These are phyloP conservation scores for Leucoraja ocellata DNA, from an alignment of 2,797 vertebrate genomes.

Conservation along the genomic window DNA sequence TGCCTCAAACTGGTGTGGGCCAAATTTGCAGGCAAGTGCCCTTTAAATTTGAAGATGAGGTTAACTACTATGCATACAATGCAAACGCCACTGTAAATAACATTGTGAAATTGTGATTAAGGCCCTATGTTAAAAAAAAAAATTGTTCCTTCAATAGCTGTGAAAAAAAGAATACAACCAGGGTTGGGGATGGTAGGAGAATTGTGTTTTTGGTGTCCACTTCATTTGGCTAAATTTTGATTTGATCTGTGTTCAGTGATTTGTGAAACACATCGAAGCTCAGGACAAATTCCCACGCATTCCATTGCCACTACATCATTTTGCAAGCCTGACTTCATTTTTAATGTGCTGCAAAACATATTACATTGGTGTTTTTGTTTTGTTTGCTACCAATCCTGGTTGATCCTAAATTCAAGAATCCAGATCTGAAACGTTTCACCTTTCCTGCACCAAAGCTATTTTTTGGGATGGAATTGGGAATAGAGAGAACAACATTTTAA, in stretches of 20 bases:
- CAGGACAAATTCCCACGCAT: background rate
- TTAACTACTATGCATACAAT: background rate
- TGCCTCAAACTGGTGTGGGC: background rate
- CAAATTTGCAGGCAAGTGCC: no score
- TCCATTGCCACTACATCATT: background rate
- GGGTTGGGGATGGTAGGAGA: background rate
- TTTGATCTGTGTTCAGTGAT: slow-evolving; percentile 29
- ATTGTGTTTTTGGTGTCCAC: background rate
- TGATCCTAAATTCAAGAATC: background rate
- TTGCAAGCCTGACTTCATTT: slow-evolving; percentile 17
- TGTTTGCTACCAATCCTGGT: background rate
- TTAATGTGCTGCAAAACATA: background rate
- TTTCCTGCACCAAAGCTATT: background rate
- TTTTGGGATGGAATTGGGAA: background rate
- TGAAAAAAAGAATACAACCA: no score
- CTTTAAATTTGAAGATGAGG: background rate
- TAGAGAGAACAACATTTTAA: background rate
- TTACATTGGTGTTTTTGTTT: background rate
- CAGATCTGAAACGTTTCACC: background rate
- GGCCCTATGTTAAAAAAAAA: no score
- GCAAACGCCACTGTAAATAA: background rate
- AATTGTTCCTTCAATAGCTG: background rate
- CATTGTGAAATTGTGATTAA: background rate
- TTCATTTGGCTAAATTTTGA: slow-evolving; percentile 12
- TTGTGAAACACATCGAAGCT: slow-evolving; percentile 38